phyloP scores from a whole-genome alignment of 2,797 vertebrate genomes.

The Florisuga fusca region DNA sequence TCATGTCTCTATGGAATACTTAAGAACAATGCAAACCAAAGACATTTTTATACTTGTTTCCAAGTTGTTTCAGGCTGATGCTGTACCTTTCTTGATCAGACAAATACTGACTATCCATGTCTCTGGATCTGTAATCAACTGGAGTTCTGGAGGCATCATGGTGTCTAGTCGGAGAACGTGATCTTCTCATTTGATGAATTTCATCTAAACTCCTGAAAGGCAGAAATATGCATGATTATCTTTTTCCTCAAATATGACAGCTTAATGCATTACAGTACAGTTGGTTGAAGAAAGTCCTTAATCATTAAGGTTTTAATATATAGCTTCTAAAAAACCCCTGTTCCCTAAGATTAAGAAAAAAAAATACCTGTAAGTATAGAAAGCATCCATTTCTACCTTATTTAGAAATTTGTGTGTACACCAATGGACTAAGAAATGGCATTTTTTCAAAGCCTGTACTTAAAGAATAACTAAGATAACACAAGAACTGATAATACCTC shows the following conservation, averaged over 20 bases:
- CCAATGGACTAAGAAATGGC: not conserved
- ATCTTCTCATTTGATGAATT: conserved; percentile 95
- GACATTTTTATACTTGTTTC: not conserved
- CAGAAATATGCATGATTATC: not conserved
- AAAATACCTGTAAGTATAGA: not conserved
- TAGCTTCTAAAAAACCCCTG: not conserved
- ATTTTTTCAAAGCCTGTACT: not conserved
- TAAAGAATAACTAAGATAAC: not conserved
- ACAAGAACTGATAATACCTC: not conserved
- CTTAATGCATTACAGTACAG: not conserved
- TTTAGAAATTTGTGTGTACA: not conserved
- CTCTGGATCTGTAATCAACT: conserved; percentile 89
- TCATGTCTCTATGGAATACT: not conserved
- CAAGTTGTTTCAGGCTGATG: not conserved
- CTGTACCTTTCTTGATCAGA: conserved; percentile 97
- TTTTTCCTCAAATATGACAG: not conserved
- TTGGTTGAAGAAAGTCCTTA: not conserved
- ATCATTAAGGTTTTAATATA: not conserved
- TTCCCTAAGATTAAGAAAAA: not conserved
- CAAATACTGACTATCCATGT: conserved; percentile 92
- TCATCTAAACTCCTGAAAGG: conserved; percentile 94
- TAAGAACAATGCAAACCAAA: not conserved
- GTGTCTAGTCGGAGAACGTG: conserved; percentile 92
- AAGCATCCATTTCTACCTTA: not conserved
- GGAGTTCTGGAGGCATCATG: conserved; percentile 89